Conservation (phyloP, 1,140 invertebrate species). For the Drosophila suzukii region DNA sequence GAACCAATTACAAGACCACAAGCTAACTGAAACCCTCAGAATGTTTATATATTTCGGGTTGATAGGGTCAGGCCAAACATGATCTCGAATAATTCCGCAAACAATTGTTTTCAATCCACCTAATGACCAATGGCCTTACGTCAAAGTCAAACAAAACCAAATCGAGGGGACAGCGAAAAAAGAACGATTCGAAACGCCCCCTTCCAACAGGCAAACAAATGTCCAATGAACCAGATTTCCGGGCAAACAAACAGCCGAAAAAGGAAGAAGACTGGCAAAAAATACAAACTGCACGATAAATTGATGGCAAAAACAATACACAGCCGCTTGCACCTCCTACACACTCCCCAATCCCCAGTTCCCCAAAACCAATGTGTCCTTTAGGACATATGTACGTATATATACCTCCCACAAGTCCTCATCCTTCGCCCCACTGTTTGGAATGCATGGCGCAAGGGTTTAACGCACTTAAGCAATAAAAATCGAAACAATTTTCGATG, state of each 20-base stretch:
- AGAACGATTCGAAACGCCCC: slow-evolving; percentile 3
- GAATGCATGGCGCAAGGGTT: slow-evolving; percentile 77
- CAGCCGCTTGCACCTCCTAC: slow-evolving; percentile 17
- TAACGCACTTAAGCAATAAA: slow-evolving; percentile 83
- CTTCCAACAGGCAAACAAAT: slow-evolving; percentile 68
- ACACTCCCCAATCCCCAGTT: not conserved
- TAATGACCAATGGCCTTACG: slow-evolving; percentile 71
- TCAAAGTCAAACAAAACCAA: slow-evolving; percentile 45
- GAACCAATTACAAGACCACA: slow-evolving; percentile 1
- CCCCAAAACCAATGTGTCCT: slow-evolving; percentile 10
- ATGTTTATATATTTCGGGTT: not conserved
- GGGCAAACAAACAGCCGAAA: slow-evolving; percentile 67
- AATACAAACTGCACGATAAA: slow-evolving; percentile 68
- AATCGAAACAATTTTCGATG: slow-evolving; percentile 81
- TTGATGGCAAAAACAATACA: slow-evolving; percentile 73
- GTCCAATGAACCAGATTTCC: slow-evolving; percentile 81
- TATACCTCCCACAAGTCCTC: slow-evolving; percentile 3
- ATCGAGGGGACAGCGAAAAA: slow-evolving; percentile 1
- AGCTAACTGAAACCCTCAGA: not conserved
- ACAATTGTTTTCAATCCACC: slow-evolving; percentile 57
- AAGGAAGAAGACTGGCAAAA: slow-evolving; percentile 37
- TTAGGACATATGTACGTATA: not conserved
- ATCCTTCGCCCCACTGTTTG: slow-evolving; percentile 20
- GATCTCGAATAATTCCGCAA: slow-evolving; percentile 27
- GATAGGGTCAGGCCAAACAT: not conserved